Conservation (phyloP, 2,113 vertebrate genomes). For the Nicator chloris region DNA sequence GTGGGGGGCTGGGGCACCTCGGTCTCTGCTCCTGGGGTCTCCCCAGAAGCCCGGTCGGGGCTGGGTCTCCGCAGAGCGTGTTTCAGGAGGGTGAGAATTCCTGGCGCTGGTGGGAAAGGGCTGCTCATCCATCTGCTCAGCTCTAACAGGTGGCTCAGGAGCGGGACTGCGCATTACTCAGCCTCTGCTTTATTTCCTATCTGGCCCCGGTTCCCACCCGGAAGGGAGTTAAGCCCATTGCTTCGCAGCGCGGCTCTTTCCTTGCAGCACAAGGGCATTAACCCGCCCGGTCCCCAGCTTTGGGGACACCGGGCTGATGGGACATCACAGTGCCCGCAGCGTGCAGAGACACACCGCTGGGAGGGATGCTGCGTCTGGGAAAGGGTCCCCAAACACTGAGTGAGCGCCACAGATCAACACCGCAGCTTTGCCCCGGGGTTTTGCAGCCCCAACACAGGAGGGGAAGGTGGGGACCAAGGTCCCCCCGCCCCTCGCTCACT, state of each 20-base stretch:
- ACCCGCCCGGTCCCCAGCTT: not conserved
- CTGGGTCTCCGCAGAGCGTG: accelerated
- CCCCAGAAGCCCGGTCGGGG: not conserved
- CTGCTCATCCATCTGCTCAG: not conserved
- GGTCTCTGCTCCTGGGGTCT: not conserved
- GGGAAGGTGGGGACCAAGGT: not conserved
- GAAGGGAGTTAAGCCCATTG: not conserved
- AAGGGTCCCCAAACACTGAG: not conserved
- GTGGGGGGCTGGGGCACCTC: not conserved
- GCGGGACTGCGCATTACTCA: not conserved
- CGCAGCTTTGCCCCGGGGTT: not conserved
- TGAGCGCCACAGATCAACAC: accelerated
- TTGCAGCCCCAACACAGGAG: accelerated
- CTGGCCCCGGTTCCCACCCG: not conserved
- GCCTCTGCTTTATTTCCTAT: not conserved
- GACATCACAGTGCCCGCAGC: accelerated
- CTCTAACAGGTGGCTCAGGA: slow-evolving; percentile 41
- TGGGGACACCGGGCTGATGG: not conserved
- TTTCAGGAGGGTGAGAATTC: not conserved
- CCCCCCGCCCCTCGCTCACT: not conserved
- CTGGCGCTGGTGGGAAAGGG: not conserved
- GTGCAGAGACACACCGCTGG: not conserved
- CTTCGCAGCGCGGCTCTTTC: not conserved
- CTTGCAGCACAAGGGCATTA: not conserved
- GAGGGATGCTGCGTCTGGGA: not conserved